Conservation (phyloP, 2,797 vertebrate species). For the Hoplostethus atlanticus region DNA sequence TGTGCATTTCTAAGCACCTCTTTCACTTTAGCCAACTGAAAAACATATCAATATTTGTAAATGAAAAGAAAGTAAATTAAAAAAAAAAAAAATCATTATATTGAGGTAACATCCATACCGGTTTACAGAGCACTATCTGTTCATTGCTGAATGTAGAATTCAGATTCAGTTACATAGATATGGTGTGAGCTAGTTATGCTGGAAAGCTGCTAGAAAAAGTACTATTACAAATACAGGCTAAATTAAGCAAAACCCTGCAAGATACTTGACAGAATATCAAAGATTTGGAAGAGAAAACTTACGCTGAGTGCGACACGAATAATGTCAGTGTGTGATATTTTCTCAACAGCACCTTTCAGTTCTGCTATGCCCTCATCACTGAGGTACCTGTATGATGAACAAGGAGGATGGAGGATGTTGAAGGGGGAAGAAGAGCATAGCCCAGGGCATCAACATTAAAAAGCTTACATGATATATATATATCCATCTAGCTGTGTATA, state of each 20-base stretch:
- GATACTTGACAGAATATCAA: background rate
- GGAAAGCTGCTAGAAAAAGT: background rate
- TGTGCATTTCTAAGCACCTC: too few species aligned
- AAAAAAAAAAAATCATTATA: too few species aligned
- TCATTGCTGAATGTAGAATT: background rate
- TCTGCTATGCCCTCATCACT: slow-evolving; percentile 95
- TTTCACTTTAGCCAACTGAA: too few species aligned
- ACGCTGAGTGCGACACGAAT: slow-evolving; percentile 95
- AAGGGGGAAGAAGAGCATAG: background rate
- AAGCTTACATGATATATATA: background rate
- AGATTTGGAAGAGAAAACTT: slow-evolving; percentile 75
- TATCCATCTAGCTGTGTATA: too few species aligned
- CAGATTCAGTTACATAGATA: background rate
- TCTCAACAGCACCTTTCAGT: slow-evolving; percentile 90
- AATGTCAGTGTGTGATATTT: slow-evolving; percentile 88
- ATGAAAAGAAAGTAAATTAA: too few species aligned
- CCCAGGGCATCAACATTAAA: background rate
- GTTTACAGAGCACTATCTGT: too few species aligned
- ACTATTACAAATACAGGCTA: background rate
- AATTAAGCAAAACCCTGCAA: background rate
- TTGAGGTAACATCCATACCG: too few species aligned
- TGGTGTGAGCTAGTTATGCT: background rate
- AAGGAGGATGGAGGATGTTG: slow-evolving; percentile 4
- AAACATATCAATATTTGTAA: too few species aligned
- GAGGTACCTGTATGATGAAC: slow-evolving; percentile 88